Evolutionary conservation across 37 sponge, comb jelly and placozoan species (phyloP).

Genomic region (Aphrocallistes beatrix): DNA sequence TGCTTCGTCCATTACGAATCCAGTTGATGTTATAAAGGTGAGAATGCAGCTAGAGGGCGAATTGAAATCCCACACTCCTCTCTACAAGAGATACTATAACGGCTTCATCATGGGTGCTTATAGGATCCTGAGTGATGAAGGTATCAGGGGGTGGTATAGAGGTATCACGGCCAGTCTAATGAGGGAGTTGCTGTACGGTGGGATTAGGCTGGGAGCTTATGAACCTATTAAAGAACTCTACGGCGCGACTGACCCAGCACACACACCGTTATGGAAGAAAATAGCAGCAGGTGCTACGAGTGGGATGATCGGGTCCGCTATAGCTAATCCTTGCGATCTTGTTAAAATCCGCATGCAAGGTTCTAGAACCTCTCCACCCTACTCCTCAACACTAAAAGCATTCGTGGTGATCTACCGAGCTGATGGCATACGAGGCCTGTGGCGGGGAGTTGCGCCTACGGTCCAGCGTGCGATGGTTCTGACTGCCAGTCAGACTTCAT

Average conservation of each 20-base stretch:
- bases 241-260: background rate
- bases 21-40: background rate
- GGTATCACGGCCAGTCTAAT: background rate
- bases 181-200: constrained; percentile 25
- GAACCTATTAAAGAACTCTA: constrained; percentile 28
- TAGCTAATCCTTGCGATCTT: constrained; percentile 22
- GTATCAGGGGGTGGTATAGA: background rate
- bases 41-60: constrained; percentile 9
- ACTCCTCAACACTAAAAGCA: background rate
- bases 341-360: constrained; percentile 30
- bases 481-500: background rate
- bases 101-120: background rate
- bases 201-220: constrained; percentile 30
- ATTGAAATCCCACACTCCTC: background rate
- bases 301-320: constrained; percentile 8
- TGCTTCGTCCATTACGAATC: background rate
- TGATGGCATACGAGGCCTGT: constrained; percentile 12
- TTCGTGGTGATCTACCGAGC: background rate
- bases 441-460: background rate
- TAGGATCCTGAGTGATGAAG: background rate
- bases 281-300: constrained; percentile 25
- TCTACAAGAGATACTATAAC: background rate
- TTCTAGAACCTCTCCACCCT: background rate
- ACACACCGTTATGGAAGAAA: constrained; percentile 25
- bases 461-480: constrained; percentile 8